Base-by-base conservation (phyloP, 2,888 invertebrate genomes). In the Mesorhabditis sp. region DNA sequence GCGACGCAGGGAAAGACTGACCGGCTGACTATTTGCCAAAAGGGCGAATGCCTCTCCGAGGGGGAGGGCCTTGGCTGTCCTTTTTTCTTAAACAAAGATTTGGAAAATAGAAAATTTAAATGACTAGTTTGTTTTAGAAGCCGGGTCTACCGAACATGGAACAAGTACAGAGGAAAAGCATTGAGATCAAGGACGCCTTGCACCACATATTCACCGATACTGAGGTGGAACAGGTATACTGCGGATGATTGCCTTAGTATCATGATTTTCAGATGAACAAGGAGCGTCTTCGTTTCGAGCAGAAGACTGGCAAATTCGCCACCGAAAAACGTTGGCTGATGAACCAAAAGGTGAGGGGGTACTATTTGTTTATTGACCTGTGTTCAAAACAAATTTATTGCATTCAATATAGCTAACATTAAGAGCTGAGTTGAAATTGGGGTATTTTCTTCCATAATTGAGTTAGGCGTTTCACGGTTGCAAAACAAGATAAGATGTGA, bases 121-220 rank as follows among this genome's bases (percentile, higher is more conserved):
- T 13, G 7, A 41, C 28, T 65, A 41, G 43, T 62, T 15, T 5
- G 43, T 43, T 58, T 89, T 41, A 41, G 15, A 43, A 74, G 86
- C 76, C 89, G 86, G 86, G 90, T 89, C 69, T 95, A 78, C 97
- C 97, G 0, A 92, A 92, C 0, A 89, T 92, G 80, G 92, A 92
- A 45, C 91, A 92, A 68, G 89, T 98, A 2, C 90, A 93, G 41
- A 90, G 90, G 75, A 99, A 98, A 86, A 89, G 91, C 4, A 89
- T 89, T 44, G 95, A 97, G 83, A 92, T 99, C 28, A 91, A 92
- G 78, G 92, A 93, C 77, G 95, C 95, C 0, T 88, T 92, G 62
- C 92, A 92, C 84, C 95, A 95, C 82, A 93, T 93, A 82, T 95
- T 92, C 85, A 95, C 94, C 87, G 95, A 96, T 86, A 93, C 93